Evolutionary conservation across 2,113 vertebrate species (phyloP).

Genomic region (Thinocorus orbignyianus): DNA sequence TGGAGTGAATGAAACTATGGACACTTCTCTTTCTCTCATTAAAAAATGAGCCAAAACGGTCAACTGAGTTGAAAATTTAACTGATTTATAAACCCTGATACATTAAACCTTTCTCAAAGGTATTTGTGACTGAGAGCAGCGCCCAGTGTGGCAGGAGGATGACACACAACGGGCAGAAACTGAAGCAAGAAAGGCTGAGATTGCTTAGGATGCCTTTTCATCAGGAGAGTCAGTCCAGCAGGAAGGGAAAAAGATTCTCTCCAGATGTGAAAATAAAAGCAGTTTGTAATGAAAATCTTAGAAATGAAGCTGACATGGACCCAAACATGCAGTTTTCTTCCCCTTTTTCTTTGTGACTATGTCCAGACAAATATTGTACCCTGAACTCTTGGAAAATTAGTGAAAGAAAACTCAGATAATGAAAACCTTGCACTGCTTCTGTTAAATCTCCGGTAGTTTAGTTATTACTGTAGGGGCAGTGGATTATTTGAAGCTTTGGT

Average conservation of each 20-base stretch:
- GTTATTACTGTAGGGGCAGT: not conserved
- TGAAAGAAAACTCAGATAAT: not conserved
- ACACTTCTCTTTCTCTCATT: not conserved
- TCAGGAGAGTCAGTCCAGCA: not conserved
- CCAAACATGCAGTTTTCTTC: not conserved
- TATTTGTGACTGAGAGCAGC: not conserved
- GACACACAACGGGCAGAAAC: not conserved
- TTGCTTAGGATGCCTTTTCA: not conserved
- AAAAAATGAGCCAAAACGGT: not conserved
- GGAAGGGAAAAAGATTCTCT: not conserved
- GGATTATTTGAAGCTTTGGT: not conserved
- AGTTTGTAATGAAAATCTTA: not conserved
- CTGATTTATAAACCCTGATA: not conserved
- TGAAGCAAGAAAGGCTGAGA: not conserved
- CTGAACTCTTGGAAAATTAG: not conserved
- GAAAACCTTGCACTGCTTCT: not conserved
- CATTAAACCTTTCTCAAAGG: too few relatives aligned
- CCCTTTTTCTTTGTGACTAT: not conserved
- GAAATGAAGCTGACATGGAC: not conserved
- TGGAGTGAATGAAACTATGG: not conserved
- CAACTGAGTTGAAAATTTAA: not conserved
- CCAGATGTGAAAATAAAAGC: not conserved
- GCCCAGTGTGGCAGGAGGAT: not conserved
- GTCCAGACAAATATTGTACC: not conserved
- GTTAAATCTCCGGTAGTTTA: not conserved